Evolutionary conservation across 2,888 invertebrate genomes (phyloP), one percentile per base, ranked within the genome.

Genomic region (Tetragonula carbonaria): DNA sequence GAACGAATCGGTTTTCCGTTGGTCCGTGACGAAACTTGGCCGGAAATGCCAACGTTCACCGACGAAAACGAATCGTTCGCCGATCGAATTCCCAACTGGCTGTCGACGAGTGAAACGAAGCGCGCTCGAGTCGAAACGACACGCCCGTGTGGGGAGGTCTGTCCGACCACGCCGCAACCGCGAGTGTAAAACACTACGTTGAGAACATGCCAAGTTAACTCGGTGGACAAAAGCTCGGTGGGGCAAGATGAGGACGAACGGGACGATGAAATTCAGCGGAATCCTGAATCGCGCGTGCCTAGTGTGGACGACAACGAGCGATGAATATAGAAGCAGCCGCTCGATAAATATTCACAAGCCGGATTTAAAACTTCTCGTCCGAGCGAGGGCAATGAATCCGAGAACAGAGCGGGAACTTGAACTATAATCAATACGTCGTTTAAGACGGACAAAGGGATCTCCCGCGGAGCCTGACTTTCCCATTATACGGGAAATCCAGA

Each of bases 301-400:
- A 8, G 45, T 5, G 51, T 23, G 70, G 21, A 33, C 23, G 53
- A 70, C 67, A 45, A 62, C 66, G 65, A 45, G 45, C 78, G 72
- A 83, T 82, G 82, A 83, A 82, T 83, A 72, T 45, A 80, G 53
- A 45, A 55, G 59, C 72, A 51, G 23, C 21, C 55, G n/a, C 77
- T n/a, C 77, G 72, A 57, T 86, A 86, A 86, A 86, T 86, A 86
- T 86, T 84, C 78, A 80, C 79, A 16, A 59, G 73, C 16, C 50
- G 59, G 66, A 65, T 75, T 59, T 66, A 14, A 80, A 81, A 80
- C 33, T 78, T 73, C 53, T 45, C 38, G 14, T n/a, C 53, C 59
- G n/a, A 8, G 45, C 33, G 45, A 6, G 51, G 18, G 21, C 57
- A 51, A 66, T 50, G 65, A 78, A 78, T 74, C 23, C 33, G 33